Percentiles rank a stretch among this genome's conserved stretches.
phyloP scores from a whole-genome alignment of 2,113 vertebrate species.

The Sterna hirundo region DNA sequence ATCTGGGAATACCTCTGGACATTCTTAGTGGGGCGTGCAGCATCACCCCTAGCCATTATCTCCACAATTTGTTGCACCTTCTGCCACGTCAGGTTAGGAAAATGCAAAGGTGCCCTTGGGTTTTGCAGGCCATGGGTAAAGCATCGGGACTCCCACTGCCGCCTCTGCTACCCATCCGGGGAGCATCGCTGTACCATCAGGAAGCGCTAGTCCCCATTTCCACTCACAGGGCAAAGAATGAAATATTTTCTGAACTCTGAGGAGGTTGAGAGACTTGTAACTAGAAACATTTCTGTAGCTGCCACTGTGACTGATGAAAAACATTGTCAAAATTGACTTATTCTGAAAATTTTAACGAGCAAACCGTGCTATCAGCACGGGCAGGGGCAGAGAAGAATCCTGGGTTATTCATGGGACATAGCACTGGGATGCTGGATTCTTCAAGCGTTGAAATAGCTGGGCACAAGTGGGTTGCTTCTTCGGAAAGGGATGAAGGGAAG shows the following conservation, averaged over 20 bases:
- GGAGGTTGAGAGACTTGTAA: neutral
- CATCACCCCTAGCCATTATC: neutral
- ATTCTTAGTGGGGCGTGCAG: neutral
- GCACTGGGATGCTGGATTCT: neutral
- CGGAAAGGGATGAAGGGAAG: neutral
- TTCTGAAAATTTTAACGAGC: neutral
- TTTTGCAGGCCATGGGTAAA: neutral
- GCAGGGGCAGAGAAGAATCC: neutral
- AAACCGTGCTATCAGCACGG: neutral
- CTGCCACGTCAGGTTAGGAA: neutral
- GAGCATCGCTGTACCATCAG: neutral
- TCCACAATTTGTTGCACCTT: neutral
- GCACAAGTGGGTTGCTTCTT: neutral
- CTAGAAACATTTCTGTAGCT: neutral
- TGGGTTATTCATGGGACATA: accelerated
- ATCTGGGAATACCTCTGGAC: neutral
- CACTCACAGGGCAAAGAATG: neutral
- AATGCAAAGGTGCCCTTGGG: neutral
- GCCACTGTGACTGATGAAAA: neutral
- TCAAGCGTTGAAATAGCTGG: neutral
- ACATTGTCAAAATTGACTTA: neutral
- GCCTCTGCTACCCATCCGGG: neutral
- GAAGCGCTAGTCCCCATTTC: neutral
- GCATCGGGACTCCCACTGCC: neutral
- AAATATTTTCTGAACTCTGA: neutral